These are phyloP conservation scores for Halcyon smyrnensis DNA, from an alignment of 2,797 vertebrate genomes.

Conservation along the genomic window DNA sequence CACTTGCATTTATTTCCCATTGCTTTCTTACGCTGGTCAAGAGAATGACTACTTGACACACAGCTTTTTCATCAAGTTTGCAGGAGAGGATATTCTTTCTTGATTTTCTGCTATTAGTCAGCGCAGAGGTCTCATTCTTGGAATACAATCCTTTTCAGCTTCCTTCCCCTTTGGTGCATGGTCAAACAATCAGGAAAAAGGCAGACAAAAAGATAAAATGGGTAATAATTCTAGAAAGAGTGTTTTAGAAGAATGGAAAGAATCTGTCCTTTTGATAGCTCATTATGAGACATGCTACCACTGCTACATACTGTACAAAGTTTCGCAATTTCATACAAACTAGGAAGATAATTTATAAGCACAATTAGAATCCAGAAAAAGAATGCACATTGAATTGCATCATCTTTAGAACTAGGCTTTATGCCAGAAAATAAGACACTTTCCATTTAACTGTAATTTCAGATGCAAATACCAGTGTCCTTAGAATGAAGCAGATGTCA, in stretches of 20 bases:
- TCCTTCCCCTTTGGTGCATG: background rate
- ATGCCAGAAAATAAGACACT: conserved; percentile 42
- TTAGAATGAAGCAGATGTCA: conserved; percentile 65
- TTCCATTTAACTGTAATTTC: conserved; percentile 44
- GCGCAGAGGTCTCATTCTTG: background rate
- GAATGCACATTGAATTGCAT: conserved; percentile 1
- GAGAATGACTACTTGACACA: background rate
- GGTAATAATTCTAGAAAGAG: background rate
- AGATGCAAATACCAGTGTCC: conserved; percentile 57
- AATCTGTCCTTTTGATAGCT: background rate
- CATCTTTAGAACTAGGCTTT: conserved; percentile 20
- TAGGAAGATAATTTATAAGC: background rate
- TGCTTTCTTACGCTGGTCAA: background rate
- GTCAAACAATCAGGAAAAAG: background rate
- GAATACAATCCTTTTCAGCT: background rate
- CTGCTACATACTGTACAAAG: background rate
- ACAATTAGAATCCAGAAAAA: conserved; percentile 48
- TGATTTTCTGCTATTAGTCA: background rate
- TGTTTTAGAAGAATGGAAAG: background rate
- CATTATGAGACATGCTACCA: background rate
- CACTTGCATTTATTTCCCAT: background rate
- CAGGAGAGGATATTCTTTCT: background rate
- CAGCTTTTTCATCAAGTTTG: background rate
- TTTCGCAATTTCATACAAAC: background rate
- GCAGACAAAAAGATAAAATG: background rate